These are phyloP conservation scores for Trissolcus brochymenae DNA, from an alignment of 2,888 invertebrate species.

Conservation along the genomic window DNA sequence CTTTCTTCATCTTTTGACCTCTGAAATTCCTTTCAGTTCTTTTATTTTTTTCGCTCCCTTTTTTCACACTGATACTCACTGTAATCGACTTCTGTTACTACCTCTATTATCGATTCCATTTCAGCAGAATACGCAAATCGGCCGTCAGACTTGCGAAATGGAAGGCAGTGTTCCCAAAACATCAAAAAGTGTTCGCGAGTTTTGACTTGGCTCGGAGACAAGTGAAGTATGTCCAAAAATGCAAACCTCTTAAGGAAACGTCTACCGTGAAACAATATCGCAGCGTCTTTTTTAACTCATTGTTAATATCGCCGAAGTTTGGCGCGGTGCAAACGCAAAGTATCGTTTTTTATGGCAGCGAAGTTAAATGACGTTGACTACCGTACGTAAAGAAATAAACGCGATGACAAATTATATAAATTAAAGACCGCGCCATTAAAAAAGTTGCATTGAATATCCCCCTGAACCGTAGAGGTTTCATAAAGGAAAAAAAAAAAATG, in stretches of 20 bases:
- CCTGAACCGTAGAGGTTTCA: conserved; percentile 44
- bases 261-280: conserved; percentile 5
- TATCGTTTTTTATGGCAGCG: conserved; percentile 55
- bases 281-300: conserved; percentile 54
- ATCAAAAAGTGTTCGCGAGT: too few species aligned
- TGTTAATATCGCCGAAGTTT: conserved; percentile 49
- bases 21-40: conserved; percentile 28
- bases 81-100: conserved; percentile 26
- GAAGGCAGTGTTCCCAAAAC: too few species aligned
- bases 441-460: conserved; percentile 48
- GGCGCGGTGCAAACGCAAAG: conserved; percentile 50
- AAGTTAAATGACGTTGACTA: conserved; percentile 56
- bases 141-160: too few species aligned
- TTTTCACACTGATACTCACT: conserved; percentile 23
- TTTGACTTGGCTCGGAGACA: too few species aligned
- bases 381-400: conserved; percentile 52
- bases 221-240: not conserved
- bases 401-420: conserved; percentile 57
- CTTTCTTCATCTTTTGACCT: conserved; percentile 42
- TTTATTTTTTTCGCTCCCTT: conserved; percentile 28
- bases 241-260: not conserved
- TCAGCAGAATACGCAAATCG: not conserved
- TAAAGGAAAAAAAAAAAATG: conserved; percentile 22
- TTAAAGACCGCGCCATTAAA: conserved; percentile 52
- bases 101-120: conserved; percentile 24